Percentiles rank a stretch among this genome's conserved stretches.
These are phyloP conservation scores for Plodia interpunctella DNA, from an alignment of 1,140 invertebrate species.

Conservation along the genomic window DNA sequence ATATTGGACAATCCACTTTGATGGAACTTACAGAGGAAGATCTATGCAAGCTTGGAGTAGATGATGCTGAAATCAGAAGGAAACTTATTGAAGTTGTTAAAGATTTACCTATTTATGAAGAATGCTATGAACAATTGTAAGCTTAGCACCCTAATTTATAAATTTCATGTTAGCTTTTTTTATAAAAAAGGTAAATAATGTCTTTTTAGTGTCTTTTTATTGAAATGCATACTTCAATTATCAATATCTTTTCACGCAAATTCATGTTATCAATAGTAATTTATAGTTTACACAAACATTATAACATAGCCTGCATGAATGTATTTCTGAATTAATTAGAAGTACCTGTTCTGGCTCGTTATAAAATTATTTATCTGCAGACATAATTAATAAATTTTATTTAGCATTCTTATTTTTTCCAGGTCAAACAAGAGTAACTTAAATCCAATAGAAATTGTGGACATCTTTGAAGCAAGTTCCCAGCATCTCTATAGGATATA, in stretches of 20 bases:
- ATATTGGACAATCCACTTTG: slow-evolving; percentile 62
- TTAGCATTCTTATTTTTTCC: slow-evolving; percentile 12
- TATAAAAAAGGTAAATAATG: too few relatives aligned
- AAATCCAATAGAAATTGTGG: slow-evolving; percentile 50
- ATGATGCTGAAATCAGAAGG: slow-evolving; percentile 47
- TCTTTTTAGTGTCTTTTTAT: too few relatives aligned
- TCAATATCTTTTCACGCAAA: too few relatives aligned
- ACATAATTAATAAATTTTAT: background rate
- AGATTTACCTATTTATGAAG: slow-evolving; percentile 59
- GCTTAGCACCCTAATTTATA: slow-evolving; percentile 8
- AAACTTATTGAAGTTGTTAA: slow-evolving; percentile 57
- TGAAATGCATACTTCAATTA: too few relatives aligned
- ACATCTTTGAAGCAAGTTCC: slow-evolving; percentile 56
- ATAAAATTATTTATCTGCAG: too few relatives aligned
- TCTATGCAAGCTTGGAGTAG: slow-evolving; percentile 60
- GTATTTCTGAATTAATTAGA: too few relatives aligned
- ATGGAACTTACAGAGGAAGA: slow-evolving; percentile 65
- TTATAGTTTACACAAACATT: too few relatives aligned
- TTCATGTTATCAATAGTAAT: too few relatives aligned
- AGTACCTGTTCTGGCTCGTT: too few relatives aligned
- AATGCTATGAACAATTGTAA: slow-evolving; percentile 34
- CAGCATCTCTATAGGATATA: slow-evolving; percentile 64
- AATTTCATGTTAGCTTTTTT: background rate
- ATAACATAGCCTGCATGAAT: too few relatives aligned
- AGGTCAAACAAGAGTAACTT: slow-evolving; percentile 33